These are phyloP conservation scores for Chionodraco myersi DNA, from an alignment of 2,113 vertebrate species.

Conservation along the genomic window DNA sequence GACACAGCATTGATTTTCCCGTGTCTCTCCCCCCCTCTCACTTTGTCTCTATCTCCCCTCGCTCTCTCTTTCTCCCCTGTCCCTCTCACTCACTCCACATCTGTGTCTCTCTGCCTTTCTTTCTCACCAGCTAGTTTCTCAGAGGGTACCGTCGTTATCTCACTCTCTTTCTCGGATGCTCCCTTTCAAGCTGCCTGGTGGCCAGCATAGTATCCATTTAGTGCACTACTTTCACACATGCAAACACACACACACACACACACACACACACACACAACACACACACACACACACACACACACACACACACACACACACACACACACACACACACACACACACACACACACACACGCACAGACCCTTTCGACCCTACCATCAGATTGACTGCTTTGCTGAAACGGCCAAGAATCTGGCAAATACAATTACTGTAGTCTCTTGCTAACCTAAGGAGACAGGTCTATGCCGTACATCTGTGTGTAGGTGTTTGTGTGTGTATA, in stretches of 20 bases:
- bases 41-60: conserved; percentile 30
- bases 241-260: conserved; percentile 33
- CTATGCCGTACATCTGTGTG: conserved; percentile 49
- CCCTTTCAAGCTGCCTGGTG: conserved; percentile 48
- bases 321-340: conserved; percentile 22
- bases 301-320: conserved; percentile 6
- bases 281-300: conserved; percentile 26
- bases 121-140: conserved; percentile 36
- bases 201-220: conserved; percentile 40
- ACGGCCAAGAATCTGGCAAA: conserved; percentile 72
- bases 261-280: conserved; percentile 18
- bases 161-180: conserved; percentile 18
- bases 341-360: conserved; percentile 5
- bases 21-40: conserved; percentile 50
- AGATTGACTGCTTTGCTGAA: conserved; percentile 68
- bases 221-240: conserved; percentile 27
- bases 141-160: conserved; percentile 21
- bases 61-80: background rate
- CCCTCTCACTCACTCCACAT: conserved; percentile 14
- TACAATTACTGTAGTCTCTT: conserved; percentile 43
- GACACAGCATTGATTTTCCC: conserved; percentile 79
- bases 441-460: conserved; percentile 67
- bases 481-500: conserved; percentile 39
- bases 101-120: conserved; percentile 30
- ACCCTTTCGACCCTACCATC: conserved; percentile 51